Evolutionary conservation across 2,113 vertebrate species (phyloP).

Genomic region (Stercorarius parasiticus): DNA sequence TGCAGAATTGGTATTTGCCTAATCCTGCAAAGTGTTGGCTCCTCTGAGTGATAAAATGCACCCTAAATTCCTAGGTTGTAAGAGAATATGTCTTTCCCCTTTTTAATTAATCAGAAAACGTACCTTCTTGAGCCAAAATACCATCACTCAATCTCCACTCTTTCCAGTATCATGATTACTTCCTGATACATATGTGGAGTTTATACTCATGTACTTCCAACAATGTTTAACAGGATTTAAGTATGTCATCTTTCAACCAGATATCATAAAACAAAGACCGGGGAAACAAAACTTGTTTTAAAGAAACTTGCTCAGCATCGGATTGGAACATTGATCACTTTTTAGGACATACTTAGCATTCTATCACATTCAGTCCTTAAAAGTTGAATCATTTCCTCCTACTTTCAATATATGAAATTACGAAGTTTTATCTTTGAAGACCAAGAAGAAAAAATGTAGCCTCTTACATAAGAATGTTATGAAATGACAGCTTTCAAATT

Average conservation of each 20-base stretch:
- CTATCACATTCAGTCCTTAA: background rate
- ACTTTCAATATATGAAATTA: background rate
- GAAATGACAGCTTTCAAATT: background rate
- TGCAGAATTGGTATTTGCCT: conserved; percentile 33
- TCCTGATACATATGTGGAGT: background rate
- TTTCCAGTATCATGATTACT: background rate
- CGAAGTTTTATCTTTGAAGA: background rate
- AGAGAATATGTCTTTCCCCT: background rate
- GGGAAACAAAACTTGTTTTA: background rate
- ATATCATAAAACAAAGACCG: background rate
- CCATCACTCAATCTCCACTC: background rate
- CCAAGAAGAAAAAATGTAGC: background rate
- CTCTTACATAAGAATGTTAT: accelerated
- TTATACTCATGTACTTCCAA: background rate
- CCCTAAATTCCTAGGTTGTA: background rate
- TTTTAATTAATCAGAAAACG: conserved; percentile 17
- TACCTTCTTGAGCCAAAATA: background rate
- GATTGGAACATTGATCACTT: background rate
- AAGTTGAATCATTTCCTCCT: background rate
- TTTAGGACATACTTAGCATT: background rate
- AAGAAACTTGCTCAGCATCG: background rate
- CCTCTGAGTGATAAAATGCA: background rate
- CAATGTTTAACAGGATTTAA: background rate
- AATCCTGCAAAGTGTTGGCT: background rate
- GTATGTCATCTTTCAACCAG: background rate